phyloP scores from a whole-genome alignment of 2,113 vertebrate species.

The Microtus richardsoni region DNA sequence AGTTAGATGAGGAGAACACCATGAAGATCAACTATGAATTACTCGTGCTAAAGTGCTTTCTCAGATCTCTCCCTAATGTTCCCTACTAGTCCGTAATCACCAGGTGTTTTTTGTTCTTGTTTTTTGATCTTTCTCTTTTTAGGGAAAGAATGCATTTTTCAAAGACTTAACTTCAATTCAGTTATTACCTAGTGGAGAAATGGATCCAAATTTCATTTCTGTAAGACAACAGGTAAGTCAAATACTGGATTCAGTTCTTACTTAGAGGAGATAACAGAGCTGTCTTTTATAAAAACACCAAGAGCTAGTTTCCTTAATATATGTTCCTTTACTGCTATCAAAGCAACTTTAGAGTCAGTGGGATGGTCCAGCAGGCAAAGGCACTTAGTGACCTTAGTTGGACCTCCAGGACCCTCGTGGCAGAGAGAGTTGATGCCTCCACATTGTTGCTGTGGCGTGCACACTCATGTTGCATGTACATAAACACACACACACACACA shows the following conservation, averaged over 20 bases:
- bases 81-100: not conserved
- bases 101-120: slow-evolving; percentile 41
- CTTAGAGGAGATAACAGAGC: not conserved
- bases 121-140: slow-evolving; percentile 37
- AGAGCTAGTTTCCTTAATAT: not conserved
- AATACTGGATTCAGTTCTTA: not conserved
- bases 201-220: slow-evolving; percentile 92
- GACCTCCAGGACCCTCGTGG: not conserved
- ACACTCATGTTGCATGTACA: not conserved
- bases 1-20: not conserved
- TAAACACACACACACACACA: not conserved
- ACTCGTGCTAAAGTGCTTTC: not conserved
- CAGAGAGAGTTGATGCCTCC: not conserved
- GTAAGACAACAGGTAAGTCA: slow-evolving; percentile 92
- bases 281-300: not conserved
- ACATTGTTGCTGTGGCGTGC: not conserved
- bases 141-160: slow-evolving; percentile 99
- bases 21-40: not conserved
- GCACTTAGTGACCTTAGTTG: not conserved
- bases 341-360: not conserved
- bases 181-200: slow-evolving; percentile 95
- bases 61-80: not conserved
- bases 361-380: not conserved
- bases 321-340: not conserved
- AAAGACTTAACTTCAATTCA: slow-evolving; percentile 97